Evolutionary conservation across 2,888 invertebrate species (phyloP), one percentile per base, ranked within the genome.

Genomic region (Acleris emargana): DNA sequence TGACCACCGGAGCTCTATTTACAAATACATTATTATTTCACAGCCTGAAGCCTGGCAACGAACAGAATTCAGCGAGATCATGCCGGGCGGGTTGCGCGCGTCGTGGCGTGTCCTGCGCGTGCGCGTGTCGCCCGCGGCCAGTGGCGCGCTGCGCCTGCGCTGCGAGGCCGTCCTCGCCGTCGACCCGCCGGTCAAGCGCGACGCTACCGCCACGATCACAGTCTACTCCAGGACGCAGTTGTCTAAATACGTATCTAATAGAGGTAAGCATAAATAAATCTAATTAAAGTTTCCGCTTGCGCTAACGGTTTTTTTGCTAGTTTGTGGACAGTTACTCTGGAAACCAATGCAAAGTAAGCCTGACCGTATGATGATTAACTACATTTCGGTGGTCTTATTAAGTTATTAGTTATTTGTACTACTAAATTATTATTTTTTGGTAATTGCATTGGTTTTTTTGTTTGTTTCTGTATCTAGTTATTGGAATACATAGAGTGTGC

Each of bases 1-100:
- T 38, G 13, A 3, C 38, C 38, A 38, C 28, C 9, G 28, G 9
- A 32, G 13, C 13, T 38, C 9, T 13, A 38, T 38, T 38, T 38
- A 38, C 13, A 4, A 38, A 54, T 62, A 57, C 45, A 64, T 52
- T 52, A 47, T 63, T 61, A 72, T 67, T 28, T 72, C 55, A 58
- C 79, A 91, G 91, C 84, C 87, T 2, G 91, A 91, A 72, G 74
- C 82, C 4, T 91, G 91, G 91, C 90, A 91, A 71, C 83, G 86
- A 38, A 89, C 87, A 1, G 91, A 91, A 69, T 70, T 82, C 16
- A 88, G 87, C 50, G 72, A 78, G 0, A 76, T 86, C 0, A 79
- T 83, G 70, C 76, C 81, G 0, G 91, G 89, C 0, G 92, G 92
- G 1, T 77, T 92, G 4, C 87, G 88, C 0, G 84, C 86, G 1